Evolutionary conservation across 2,888 invertebrate genomes (phyloP), one percentile per base, ranked within the genome.

Genomic region (Hypsopygia costalis): DNA sequence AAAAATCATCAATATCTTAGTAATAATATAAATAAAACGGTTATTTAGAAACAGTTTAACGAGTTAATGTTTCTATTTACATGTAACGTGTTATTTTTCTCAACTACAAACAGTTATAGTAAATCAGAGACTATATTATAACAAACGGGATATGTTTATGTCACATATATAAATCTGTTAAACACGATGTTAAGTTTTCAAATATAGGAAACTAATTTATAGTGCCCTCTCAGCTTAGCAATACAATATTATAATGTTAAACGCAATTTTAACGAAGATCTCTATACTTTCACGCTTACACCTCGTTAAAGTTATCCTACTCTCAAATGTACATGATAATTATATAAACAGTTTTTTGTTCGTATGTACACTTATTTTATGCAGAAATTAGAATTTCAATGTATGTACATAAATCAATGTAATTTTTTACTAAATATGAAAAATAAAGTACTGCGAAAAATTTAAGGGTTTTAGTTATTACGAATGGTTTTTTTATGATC

Each of bases 391-490:
- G 66, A 59, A 60, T 55, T 58, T 64, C 58, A 60, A 57, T 65
- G 66, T 77, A 69, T 82, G 81, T 83, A 81, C 68, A 81, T 85
- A 79, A 70, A 76, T 82, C 70, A 70, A 71, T 81, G 80, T 83
- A 78, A 83, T 81, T 85, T 85, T 83, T 81, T 81, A 85, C 80
- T 83, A 81, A 81, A 83, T 81, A 78, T 69, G 56, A 64, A 54
- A 76, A 85, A 83, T 82, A 81, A 83, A 85, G 71, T 82, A 82
- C 77, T 83, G 69, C 69, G 58, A 78, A 73, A 65, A 62, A 64
- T 59, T 48, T 51, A 48, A 51, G 62, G 54, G 65, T 70, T 78
- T 79, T 61, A 61, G 62, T 72, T 63, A 36, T 41, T 5, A 21
- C 25, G n/a, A 25, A 25, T 5, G 6, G 7, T 16, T 16, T 16